These are phyloP conservation scores for Acronicta alni DNA, from an alignment of 2,888 invertebrate species.

Conservation along the genomic window DNA sequence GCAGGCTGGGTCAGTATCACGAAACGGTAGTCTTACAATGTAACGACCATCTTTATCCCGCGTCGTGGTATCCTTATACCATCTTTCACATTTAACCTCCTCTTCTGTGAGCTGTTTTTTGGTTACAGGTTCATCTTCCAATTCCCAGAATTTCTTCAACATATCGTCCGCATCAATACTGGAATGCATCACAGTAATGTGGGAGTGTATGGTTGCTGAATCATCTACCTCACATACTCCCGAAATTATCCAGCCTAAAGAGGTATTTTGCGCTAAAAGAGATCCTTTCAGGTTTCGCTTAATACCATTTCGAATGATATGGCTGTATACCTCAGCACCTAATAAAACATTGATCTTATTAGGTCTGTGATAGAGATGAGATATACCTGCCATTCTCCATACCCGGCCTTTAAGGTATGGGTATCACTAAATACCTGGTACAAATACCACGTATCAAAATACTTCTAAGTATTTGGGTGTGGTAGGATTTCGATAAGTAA, in stretches of 20 bases:
- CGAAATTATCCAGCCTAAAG: conserved; percentile 54
- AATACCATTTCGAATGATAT: no score
- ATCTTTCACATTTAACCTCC: conserved; percentile 2
- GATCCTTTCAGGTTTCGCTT: no score
- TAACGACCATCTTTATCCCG: background rate
- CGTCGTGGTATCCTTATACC: background rate
- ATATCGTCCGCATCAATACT: background rate
- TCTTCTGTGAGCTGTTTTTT: conserved; percentile 6
- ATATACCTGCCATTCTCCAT: no score
- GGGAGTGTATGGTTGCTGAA: background rate
- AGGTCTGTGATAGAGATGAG: no score
- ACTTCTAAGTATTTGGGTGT: no score
- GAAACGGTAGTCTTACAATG: conserved; percentile 11
- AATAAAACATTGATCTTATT: no score
- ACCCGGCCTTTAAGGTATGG: no score
- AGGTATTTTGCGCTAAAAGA: no score
- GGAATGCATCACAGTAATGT: conserved; percentile 7
- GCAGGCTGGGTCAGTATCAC: background rate
- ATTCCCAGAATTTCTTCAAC: background rate
- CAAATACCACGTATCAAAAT: no score
- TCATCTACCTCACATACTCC: background rate
- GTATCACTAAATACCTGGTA: no score
- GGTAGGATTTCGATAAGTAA: no score
- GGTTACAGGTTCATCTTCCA: background rate
- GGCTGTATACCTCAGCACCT: no score